Evolutionary conservation across 2,797 vertebrate genomes (phyloP).

Genomic region (Psittacula echo): DNA sequence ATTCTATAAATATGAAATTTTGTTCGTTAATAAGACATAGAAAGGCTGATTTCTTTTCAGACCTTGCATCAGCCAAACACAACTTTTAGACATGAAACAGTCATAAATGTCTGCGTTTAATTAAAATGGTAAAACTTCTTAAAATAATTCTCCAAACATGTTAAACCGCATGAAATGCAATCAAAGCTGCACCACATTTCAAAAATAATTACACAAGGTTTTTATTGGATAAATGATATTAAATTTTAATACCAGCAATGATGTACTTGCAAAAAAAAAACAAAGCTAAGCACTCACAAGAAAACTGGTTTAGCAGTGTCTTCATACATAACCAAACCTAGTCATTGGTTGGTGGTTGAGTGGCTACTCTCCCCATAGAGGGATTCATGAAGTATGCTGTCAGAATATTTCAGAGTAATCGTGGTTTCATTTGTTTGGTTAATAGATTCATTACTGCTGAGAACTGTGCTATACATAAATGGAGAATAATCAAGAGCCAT

Average conservation of each 20-base stretch:
- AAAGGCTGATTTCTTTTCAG: constrained; percentile 64
- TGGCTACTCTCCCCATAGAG: neutral
- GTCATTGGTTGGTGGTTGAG: neutral
- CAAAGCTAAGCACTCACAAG: neutral
- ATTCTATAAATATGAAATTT: neutral
- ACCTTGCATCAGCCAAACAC: constrained; percentile 65
- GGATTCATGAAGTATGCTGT: neutral
- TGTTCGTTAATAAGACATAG: constrained; percentile 52
- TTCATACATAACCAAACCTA: neutral
- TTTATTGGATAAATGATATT: constrained; percentile 58
- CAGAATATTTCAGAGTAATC: neutral
- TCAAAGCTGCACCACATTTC: constrained; percentile 20
- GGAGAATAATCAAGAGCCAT: neutral
- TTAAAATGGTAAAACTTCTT: constrained; percentile 68
- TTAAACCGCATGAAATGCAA: constrained; percentile 68
- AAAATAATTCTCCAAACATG: constrained; percentile 70
- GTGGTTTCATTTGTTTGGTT: neutral
- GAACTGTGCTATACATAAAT: neutral
- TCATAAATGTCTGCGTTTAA: constrained; percentile 72
- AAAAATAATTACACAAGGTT: constrained; percentile 9
- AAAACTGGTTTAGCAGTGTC: neutral
- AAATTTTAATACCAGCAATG: constrained; percentile 3
- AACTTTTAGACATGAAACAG: constrained; percentile 63
- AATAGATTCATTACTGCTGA: neutral
- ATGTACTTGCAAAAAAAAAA: neutral